Evolutionary conservation across 2,888 invertebrate genomes (phyloP).

Genomic region (Drosophila silvestris): DNA sequence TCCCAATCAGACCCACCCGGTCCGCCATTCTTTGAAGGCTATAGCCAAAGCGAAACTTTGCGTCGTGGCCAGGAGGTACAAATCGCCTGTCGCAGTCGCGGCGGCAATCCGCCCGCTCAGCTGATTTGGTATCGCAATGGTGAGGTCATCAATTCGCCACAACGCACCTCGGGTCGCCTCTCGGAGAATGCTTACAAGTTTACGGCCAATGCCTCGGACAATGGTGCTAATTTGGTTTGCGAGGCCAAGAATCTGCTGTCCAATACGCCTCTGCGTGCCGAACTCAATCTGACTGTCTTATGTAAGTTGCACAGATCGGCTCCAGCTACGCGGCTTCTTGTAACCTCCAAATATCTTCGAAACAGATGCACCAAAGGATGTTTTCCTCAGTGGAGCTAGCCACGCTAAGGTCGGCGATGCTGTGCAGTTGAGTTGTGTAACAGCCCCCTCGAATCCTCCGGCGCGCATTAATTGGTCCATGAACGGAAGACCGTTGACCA

Average conservation of each 20-base stretch:
- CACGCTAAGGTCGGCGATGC: constrained; percentile 81
- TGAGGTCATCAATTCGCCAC: constrained; percentile 77
- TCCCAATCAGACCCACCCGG: constrained; percentile 80
- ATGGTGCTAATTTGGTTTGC: constrained; percentile 81
- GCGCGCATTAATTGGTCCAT: constrained; percentile 83
- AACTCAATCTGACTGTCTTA: constrained; percentile 80
- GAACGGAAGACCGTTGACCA: constrained; percentile 80
- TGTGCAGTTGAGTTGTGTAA: constrained; percentile 77
- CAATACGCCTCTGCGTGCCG: constrained; percentile 75
- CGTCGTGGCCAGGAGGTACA: constrained; percentile 82
- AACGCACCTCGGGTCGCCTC: constrained; percentile 83
- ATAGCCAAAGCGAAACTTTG: constrained; percentile 79
- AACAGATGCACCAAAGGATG: constrained; percentile 82
- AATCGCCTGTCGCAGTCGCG: constrained; percentile 83
- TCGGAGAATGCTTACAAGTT: constrained; percentile 84
- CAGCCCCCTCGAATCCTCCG: constrained; percentile 83
- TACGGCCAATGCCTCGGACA: constrained; percentile 75
- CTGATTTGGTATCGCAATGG: constrained; percentile 83
- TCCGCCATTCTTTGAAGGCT: constrained; percentile 84
- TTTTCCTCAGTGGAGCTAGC: constrained; percentile 76
- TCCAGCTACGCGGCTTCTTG: neutral
- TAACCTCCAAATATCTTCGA: neutral
- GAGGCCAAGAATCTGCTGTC: constrained; percentile 83
- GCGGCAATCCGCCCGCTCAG: constrained; percentile 83
- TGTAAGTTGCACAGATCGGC: constrained; percentile 69